Evolutionary conservation across 2,797 vertebrate species (phyloP).

Genomic region (Tenualosa ilisha): DNA sequence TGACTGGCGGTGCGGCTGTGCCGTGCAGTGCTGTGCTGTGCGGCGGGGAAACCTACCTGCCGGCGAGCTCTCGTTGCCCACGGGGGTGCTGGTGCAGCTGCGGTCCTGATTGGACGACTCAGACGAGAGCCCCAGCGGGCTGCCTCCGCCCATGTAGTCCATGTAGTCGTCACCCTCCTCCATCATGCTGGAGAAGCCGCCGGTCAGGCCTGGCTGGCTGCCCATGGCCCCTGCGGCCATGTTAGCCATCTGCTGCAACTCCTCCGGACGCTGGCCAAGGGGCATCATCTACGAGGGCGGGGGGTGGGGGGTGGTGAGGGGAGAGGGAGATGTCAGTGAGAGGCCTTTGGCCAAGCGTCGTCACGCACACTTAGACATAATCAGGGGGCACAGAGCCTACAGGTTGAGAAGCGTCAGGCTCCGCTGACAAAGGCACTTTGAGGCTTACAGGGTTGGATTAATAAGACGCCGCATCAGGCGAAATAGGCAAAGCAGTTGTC

Average conservation of each 20-base stretch:
- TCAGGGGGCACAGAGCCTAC: background rate
- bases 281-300: conserved; percentile 65
- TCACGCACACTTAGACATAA: background rate
- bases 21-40: background rate
- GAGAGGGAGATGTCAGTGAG: background rate
- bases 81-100: conserved; percentile 97
- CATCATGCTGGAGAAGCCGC: conserved; percentile 73
- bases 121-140: conserved; percentile 90
- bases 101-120: conserved; percentile 97
- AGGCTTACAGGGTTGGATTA: background rate
- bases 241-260: conserved; percentile 70
- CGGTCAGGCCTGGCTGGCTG: conserved; percentile 56
- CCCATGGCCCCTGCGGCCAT: conserved; percentile 68
- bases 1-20: background rate
- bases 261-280: conserved; percentile 71
- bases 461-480: background rate
- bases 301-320: background rate
- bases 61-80: conserved; percentile 91
- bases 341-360: background rate
- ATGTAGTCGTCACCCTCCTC: conserved; percentile 93
- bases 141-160: conserved; percentile 89
- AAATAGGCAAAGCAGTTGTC: background rate
- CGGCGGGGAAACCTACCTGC: conserved; percentile 78
- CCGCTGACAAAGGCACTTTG: background rate
- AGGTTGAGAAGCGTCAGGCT: background rate